A percentile compares a stretch with the other conserved stretches of the same genome.
phyloP scores from a whole-genome alignment of 2,113 vertebrate genomes.

The Loxodonta africana region DNA sequence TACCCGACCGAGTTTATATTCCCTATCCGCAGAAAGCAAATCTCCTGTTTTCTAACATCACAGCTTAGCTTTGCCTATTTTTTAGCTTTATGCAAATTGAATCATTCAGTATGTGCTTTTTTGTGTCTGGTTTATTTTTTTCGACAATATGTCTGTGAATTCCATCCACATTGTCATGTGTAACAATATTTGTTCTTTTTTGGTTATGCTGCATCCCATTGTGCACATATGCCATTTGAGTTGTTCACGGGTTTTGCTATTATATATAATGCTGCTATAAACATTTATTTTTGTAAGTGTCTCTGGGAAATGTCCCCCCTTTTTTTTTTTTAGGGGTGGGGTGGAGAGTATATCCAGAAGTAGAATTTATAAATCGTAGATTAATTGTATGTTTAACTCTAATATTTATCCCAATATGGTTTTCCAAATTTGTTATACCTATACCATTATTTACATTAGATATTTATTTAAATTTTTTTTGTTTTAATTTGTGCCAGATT shows the following conservation, averaged over 20 bases:
- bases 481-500: neutral
- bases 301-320: neutral
- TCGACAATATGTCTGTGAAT: neutral
- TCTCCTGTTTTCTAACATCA: neutral
- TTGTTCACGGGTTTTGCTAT: neutral
- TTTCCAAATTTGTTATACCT: neutral
- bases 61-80: neutral
- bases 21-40: neutral
- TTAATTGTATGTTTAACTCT: neutral
- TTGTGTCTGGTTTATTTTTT: neutral
- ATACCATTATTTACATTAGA: neutral
- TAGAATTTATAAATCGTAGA: neutral
- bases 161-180: neutral
- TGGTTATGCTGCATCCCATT: neutral
- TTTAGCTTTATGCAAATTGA: constrained; percentile 24
- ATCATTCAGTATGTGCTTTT: neutral
- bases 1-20: neutral
- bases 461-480: neutral
- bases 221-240: neutral
- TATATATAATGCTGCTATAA: neutral
- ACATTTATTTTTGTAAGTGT: neutral
- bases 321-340: neutral
- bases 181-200: neutral
- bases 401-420: neutral
- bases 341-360: neutral